Evolutionary conservation across 2,113 vertebrate genomes (phyloP), one percentile per base, ranked within the genome.

Genomic region (Typhlomys cinereus): DNA sequence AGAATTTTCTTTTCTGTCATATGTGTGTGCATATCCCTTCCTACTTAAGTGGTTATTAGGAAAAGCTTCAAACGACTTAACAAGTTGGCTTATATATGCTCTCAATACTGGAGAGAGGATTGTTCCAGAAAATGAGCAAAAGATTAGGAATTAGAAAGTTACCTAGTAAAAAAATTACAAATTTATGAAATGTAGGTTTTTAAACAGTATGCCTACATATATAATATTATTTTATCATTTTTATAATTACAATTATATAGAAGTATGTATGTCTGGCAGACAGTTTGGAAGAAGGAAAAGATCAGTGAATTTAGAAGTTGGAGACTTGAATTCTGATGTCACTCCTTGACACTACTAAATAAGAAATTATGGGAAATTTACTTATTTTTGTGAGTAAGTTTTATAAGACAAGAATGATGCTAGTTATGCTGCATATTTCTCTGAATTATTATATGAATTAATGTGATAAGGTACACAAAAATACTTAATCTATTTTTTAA

Each of bases 131-230:
- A 88, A 92, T 3, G 82, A 39, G 29, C 61, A 11, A 44, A 91
- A 84, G 31, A 62, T 52, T 85, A 90, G 11, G 4, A 85, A 81
- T 44, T n/a, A 9, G 14, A 93, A 93, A 90, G 44, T 74, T 79
- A 59, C 10, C 12, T 62, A 92, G 15, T 7, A 12, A 70, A 75
- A 86, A 66, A 91, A 50, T 67, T 54, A 50, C 25, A 5, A 92
- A 89, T 59, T 74, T 62, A 10, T 71, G 17, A 61, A 52, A 86
- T 57, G 7, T 59, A 83, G n/a, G 74, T 89, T 86, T n/a, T 92
- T 91, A 92, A 27, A 18, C 20, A 54, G 41, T 84, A 61, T 4
- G 14, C 5, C 31, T 88, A 2, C 1, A 57, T 9, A 90, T 73
- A 73, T 20, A 87, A 85, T 31, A 84, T 59, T 85, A 2, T 13